These are phyloP conservation scores for Carettochelys insculpta DNA, from an alignment of 2,113 vertebrate genomes.

Conservation along the genomic window DNA sequence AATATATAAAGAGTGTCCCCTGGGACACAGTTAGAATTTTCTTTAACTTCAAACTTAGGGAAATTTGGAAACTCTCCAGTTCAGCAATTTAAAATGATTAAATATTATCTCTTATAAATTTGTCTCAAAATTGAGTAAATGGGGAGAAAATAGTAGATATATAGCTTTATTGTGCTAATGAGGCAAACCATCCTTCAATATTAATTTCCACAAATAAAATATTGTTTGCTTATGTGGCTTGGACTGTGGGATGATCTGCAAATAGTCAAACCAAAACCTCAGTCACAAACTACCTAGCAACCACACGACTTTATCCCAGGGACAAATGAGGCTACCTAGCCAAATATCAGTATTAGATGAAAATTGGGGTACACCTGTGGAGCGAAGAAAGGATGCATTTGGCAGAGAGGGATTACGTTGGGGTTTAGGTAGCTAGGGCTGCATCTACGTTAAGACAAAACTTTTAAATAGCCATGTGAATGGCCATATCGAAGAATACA, in stretches of 20 bases:
- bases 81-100: constrained; percentile 43
- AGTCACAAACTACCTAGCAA: constrained; percentile 20
- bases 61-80: constrained; percentile 50
- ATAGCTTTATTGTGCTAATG: constrained; percentile 36
- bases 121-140: constrained; percentile 10
- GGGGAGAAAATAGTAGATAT: constrained; percentile 27
- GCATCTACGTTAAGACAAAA: no score
- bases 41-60: constrained; percentile 41
- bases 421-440: not conserved
- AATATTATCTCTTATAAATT: constrained; percentile 34
- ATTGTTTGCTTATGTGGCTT: constrained; percentile 49
- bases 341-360: constrained; percentile 4
- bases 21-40: constrained; percentile 66
- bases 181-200: constrained; percentile 37
- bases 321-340: not conserved
- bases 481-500: no score
- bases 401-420: not conserved
- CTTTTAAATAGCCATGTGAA: no score
- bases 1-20: constrained; percentile 52
- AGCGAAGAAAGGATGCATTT: not conserved
- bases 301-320: constrained; percentile 30
- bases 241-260: constrained; percentile 38
- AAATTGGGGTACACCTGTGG: not conserved
- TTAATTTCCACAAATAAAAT: constrained; percentile 54
- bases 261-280: constrained; percentile 60